Conservation (phyloP, 2,113 vertebrate species). For the Potamarius usumacintae region DNA sequence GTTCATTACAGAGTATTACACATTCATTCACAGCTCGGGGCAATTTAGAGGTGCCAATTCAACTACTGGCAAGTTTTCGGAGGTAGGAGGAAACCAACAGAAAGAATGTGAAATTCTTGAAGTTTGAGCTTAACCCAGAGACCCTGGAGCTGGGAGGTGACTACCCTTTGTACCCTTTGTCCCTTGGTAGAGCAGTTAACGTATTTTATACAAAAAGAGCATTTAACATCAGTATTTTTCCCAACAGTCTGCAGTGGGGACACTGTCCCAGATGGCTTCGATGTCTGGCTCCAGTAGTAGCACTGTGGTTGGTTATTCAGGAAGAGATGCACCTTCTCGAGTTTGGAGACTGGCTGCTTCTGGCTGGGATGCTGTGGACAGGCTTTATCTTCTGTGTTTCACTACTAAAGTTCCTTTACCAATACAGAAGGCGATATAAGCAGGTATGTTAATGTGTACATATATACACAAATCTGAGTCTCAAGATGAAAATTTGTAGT, state of each 20-base stretch:
- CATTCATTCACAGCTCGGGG: not conserved
- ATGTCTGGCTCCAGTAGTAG: conserved; percentile 44
- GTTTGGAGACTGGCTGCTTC: conserved; percentile 52
- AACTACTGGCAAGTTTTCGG: not conserved
- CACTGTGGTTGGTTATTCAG: conserved; percentile 62
- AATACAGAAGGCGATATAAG: conserved; percentile 44
- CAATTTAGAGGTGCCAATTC: not conserved
- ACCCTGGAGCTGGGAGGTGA: not conserved
- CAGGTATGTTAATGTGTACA: conserved; percentile 16
- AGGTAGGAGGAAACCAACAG: not conserved
- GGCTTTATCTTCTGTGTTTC: conserved; percentile 46
- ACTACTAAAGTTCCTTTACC: conserved; percentile 42
- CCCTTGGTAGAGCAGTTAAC: not conserved
- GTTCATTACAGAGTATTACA: not conserved
- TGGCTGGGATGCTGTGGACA: conserved; percentile 56
- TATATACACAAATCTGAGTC: not conserved
- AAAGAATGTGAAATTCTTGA: not conserved
- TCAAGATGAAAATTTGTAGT: not conserved
- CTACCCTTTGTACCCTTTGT: not conserved
- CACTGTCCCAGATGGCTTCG: conserved; percentile 41
- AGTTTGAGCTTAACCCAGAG: not conserved
- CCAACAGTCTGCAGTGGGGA: not conserved
- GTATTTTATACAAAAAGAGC: not conserved
- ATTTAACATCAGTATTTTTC: not conserved
- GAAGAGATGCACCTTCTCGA: conserved; percentile 59